Evolutionary conservation across 2,797 vertebrate genomes (phyloP).

Genomic region (Bradypodion ventrale): DNA sequence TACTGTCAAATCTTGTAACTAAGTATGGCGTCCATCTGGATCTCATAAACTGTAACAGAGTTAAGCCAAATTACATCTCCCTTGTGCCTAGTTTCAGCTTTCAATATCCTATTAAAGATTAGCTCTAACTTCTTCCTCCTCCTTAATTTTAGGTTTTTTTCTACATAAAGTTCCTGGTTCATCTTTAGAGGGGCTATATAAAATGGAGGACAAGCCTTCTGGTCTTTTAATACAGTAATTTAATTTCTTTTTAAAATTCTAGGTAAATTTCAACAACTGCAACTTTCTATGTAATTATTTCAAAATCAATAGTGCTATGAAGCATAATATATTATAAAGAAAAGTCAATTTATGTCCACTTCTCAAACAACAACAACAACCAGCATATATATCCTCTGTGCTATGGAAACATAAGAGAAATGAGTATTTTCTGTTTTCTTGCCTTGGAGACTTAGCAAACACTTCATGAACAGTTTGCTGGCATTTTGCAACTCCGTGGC

Average conservation of each 20-base stretch:
- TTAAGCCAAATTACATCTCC: neutral
- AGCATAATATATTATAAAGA: neutral
- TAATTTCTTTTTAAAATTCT: too few relatives aligned
- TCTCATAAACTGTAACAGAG: neutral
- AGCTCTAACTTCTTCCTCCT: neutral
- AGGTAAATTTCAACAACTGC: too few relatives aligned
- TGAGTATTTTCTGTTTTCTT: slow-evolving; percentile 9
- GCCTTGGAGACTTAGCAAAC: slow-evolving; percentile 23
- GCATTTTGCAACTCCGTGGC: neutral
- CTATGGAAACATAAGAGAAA: neutral
- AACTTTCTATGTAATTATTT: neutral
- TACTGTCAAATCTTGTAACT: neutral
- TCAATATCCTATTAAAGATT: neutral
- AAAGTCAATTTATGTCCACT: neutral
- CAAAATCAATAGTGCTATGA: neutral
- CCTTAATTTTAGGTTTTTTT: neutral
- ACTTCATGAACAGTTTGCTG: slow-evolving; percentile 7
- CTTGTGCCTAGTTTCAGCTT: neutral
- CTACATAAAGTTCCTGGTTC: neutral
- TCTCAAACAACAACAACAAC: neutral
- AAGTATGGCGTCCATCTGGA: neutral
- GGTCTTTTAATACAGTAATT: too few relatives aligned
- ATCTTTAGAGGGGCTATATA: too few relatives aligned
- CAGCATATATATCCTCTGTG: too few relatives aligned
- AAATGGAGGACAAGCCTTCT: too few relatives aligned